Evolutionary conservation across 2,113 vertebrate genomes (phyloP).

Genomic region (Parotia lawesii): DNA sequence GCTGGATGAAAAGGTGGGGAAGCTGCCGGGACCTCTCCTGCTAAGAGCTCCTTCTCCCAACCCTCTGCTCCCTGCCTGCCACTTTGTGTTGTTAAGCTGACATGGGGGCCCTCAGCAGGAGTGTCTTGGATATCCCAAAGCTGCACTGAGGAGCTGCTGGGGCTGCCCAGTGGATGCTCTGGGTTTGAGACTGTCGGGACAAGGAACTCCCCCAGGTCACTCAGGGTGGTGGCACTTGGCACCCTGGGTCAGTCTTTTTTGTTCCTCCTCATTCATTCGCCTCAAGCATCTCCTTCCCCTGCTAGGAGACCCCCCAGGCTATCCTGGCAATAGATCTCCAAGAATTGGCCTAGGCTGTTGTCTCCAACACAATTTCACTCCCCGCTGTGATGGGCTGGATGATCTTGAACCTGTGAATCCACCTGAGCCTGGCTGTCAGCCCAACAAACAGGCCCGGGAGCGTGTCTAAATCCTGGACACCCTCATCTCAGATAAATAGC

Average conservation of each 20-base stretch:
- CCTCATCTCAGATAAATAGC: background rate
- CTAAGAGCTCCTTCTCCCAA: background rate
- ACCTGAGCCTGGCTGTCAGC: background rate
- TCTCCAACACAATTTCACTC: background rate
- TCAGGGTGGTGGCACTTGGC: fast-evolving
- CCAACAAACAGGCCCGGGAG: background rate
- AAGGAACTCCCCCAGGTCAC: background rate
- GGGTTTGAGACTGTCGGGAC: background rate
- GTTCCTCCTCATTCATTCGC: background rate
- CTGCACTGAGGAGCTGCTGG: background rate
- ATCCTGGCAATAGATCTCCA: background rate
- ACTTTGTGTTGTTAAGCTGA: background rate
- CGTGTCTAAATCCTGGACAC: background rate
- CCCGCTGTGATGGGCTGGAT: background rate
- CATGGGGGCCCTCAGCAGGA: background rate
- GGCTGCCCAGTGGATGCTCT: background rate
- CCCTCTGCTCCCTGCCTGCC: background rate
- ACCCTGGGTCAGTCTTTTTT: background rate
- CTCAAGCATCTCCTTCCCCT: background rate
- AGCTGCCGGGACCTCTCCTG: background rate
- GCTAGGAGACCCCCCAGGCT: background rate
- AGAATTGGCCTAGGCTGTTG: background rate
- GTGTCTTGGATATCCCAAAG: background rate
- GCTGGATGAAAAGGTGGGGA: constrained; percentile 91
- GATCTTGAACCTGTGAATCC: background rate